Conservation (phyloP, 2,888 invertebrate species). For the Xylophagus ater region DNA sequence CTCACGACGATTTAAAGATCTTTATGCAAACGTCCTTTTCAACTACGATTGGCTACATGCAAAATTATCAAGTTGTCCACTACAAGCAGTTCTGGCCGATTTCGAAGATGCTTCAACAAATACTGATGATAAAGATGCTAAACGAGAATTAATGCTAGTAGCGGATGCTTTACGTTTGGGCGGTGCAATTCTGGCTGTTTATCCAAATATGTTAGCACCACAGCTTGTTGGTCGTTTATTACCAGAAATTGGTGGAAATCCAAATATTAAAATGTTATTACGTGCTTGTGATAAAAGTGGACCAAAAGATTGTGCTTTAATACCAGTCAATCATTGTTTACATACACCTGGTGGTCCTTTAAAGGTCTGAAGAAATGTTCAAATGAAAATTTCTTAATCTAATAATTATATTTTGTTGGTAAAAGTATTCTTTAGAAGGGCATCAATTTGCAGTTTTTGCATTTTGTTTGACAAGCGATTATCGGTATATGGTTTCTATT, state of each 20-base stretch:
- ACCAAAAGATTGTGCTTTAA: conserved; percentile 74
- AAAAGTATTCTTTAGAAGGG: conserved; percentile 93
- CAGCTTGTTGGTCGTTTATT: conserved; percentile 85
- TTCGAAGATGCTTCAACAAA: conserved; percentile 85
- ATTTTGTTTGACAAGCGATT: conserved; percentile 79
- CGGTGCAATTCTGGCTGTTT: conserved; percentile 81
- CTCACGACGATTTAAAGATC: conserved; percentile 77
- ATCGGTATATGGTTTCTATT: conserved; percentile 87
- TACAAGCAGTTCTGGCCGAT: conserved; percentile 88
- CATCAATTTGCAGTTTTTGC: conserved; percentile 97
- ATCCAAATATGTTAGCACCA: conserved; percentile 93
- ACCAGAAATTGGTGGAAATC: conserved; percentile 76
- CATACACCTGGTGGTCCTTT: conserved; percentile 98
- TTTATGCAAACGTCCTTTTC: conserved; percentile 86
- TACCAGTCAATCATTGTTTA: conserved; percentile 89
- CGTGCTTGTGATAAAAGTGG: conserved; percentile 87
- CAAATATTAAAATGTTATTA: conserved; percentile 75
- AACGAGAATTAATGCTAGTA: conserved; percentile 71
- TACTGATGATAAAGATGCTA: conserved; percentile 69
- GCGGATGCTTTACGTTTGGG: conserved; percentile 89
- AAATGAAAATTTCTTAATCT: background rate
- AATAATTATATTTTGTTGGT: conserved; percentile 17
- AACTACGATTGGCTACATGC: conserved; percentile 97
- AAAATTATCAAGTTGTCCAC: conserved; percentile 86
- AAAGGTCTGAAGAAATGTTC: conserved; percentile 51